Percentiles rank a stretch among this genome's conserved stretches.
phyloP scores from a whole-genome alignment of 2,797 vertebrate genomes.

The Podargus strigoides region DNA sequence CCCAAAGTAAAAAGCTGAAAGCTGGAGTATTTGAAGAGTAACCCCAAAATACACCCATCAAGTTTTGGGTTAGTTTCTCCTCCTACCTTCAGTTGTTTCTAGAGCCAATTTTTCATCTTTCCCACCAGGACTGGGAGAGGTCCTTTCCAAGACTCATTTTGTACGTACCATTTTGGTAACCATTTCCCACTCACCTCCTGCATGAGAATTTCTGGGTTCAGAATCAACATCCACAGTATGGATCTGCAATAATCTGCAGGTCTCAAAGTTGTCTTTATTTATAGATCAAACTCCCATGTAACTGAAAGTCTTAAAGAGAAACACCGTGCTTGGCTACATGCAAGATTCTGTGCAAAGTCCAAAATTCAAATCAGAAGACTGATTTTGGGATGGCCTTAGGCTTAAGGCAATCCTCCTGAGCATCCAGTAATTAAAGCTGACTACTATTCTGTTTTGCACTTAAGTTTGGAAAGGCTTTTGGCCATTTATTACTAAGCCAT shows the following conservation, averaged over 20 bases:
- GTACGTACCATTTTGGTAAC: background rate
- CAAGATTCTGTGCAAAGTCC: background rate
- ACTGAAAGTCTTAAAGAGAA: background rate
- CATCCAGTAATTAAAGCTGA: background rate
- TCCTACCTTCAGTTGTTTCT: background rate
- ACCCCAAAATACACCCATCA: background rate
- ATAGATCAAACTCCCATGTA: background rate
- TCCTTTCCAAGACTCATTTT: background rate
- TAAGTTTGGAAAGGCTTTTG: background rate
- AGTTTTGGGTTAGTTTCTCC: background rate
- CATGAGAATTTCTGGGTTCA: background rate
- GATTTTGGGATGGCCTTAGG: background rate
- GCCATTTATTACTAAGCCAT: background rate
- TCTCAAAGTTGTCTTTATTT: background rate
- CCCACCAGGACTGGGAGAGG: background rate
- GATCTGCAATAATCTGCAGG: background rate
- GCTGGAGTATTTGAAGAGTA: background rate
- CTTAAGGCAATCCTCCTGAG: background rate
- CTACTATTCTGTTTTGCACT: background rate
- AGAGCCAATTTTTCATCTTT: background rate
- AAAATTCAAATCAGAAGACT: background rate
- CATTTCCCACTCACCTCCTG: background rate
- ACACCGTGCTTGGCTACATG: background rate
- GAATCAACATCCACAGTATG: background rate
- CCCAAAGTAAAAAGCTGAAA: background rate